phyloP scores from a whole-genome alignment of 2,113 vertebrate species.

The Eulemur rufifrons region DNA sequence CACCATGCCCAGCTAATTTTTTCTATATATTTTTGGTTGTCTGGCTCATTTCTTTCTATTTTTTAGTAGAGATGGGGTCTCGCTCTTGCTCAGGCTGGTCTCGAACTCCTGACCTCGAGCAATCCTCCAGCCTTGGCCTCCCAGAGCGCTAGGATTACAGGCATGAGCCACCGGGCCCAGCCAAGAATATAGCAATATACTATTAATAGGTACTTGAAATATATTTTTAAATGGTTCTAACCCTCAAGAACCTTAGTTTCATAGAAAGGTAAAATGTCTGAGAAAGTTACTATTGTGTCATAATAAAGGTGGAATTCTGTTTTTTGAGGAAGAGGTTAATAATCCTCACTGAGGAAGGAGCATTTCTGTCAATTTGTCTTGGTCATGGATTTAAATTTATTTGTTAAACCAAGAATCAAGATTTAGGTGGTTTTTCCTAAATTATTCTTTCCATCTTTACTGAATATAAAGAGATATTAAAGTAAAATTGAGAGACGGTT shows the following conservation, averaged over 20 bases:
- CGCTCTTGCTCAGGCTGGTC: no score
- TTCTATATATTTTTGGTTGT: no score
- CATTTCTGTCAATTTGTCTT: background rate
- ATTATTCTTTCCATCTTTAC: background rate
- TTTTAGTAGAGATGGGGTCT: no score
- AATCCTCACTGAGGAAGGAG: background rate
- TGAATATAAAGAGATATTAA: background rate
- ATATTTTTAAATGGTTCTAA: background rate
- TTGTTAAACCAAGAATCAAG: constrained; percentile 9
- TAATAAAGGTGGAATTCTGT: background rate
- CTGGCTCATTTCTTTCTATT: no score
- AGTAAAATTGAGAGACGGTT: constrained; percentile 22
- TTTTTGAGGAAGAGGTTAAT: constrained; percentile 13
- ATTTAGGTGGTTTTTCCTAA: background rate
- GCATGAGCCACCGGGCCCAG: no score
- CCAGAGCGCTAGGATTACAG: no score
- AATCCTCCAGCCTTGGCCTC: no score
- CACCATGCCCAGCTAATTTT: no score
- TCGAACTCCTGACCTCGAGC: no score
- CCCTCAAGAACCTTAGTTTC: background rate
- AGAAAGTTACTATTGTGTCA: constrained; percentile 27
- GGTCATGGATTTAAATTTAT: constrained; percentile 16
- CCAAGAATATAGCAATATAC: background rate
- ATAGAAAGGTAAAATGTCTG: background rate
- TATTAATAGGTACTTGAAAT: background rate